Evolutionary conservation across 1,140 invertebrate genomes (phyloP), one percentile per base, ranked within the genome.

Genomic region (Elysia chlorotica): DNA sequence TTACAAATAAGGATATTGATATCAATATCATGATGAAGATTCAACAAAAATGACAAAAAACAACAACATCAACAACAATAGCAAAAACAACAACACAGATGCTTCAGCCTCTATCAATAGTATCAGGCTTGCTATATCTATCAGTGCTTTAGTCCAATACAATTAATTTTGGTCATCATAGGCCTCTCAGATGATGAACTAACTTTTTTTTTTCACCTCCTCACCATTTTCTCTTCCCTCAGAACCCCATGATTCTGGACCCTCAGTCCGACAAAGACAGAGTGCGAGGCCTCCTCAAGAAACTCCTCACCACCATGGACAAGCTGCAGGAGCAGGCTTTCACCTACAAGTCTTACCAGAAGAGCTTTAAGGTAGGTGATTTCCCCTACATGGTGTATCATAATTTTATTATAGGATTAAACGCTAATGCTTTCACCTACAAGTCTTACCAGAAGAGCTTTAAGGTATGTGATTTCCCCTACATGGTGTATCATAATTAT

Each of bases 201-300:
- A 23, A 62, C 4, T 4, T 17, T 23, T 62, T 30, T 23, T 31
- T 30, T 62, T 62, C n/a, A 65, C 28, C 25, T 17, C 4, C 6
- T 19, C 23, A 10, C n/a, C n/a, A 14, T 65, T 35, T 23, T 14
- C 17, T n/a, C 28, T 23, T 33, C 59, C 10, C 6, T 30, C 80
- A 93, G 93, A 90, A 93, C 89, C 88, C 90, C 1, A 91, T 92
- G 90, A 86, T 94, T n/a, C 89, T 93, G 68, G 91, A 94, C 80
- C 88, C 90, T 19, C 88, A 90, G n/a, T 92, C 93, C 1, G 91
- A 93, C 57, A 88, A 90, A 23, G 87, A 89, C 5, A 89, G 90
- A 74, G 92, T 93, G 0, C 87, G 90, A 37, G 87, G 87, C 2
- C 89, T 90, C 4, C 85, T 96, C 1, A 89, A 90, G 25, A 88